Percentiles rank a stretch among this genome's conserved stretches.
Conservation (phyloP, 2,797 vertebrate species). For the Sebastes elongatus region DNA sequence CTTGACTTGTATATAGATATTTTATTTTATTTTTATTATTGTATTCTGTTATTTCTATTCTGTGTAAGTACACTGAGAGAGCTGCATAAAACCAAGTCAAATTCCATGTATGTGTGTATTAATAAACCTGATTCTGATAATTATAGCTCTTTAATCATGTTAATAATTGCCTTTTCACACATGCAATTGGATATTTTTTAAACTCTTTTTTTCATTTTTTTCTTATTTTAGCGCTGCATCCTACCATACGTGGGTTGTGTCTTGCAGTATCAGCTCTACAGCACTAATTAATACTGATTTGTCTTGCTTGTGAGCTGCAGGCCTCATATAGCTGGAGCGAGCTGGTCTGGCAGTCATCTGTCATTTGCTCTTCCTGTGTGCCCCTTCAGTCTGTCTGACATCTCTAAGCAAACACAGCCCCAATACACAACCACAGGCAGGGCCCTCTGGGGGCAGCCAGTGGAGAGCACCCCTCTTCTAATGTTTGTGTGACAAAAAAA, state of each 20-base stretch:
- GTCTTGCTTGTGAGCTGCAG: conserved; percentile 11
- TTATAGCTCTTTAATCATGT: background rate
- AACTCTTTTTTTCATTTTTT: background rate
- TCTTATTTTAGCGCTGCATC: background rate
- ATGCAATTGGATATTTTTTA: background rate
- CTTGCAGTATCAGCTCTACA: background rate
- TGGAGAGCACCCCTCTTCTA: conserved; percentile 81
- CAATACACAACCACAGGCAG: conserved; percentile 88
- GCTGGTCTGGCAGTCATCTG: conserved; percentile 81
- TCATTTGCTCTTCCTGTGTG: conserved; percentile 85
- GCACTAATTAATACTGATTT: conserved; percentile 54
- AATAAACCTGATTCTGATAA: background rate
- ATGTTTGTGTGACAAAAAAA: conserved; percentile 91
- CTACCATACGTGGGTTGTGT: background rate
- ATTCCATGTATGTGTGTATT: no score
- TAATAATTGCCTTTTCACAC: background rate
- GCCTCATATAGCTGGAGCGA: background rate
- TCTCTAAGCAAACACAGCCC: conserved; percentile 81
- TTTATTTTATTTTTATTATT: no score
- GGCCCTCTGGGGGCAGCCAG: conserved; percentile 78
- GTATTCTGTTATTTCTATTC: no score
- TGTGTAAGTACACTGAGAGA: no score
- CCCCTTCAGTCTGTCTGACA: conserved; percentile 85
- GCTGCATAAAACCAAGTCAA: no score
- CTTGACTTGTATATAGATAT: no score